Base-by-base conservation (phyloP, 92 coral and sea anemone species). In the Palythoa grandis region DNA sequence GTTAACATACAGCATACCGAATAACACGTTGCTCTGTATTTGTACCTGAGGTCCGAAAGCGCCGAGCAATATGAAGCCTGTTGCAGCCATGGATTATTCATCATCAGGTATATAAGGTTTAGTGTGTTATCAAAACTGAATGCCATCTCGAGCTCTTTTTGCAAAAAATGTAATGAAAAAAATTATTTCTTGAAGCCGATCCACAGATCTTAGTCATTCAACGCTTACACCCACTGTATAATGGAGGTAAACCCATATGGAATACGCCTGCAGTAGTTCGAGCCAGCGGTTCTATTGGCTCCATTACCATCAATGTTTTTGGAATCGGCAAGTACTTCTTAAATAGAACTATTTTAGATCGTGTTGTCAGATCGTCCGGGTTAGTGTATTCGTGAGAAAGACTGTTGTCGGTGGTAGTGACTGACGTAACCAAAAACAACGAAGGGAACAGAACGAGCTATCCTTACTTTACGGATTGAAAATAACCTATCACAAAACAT, bases 191-290 rank as follows among this genome's bases (percentile, higher is more conserved):
- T 43, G 13, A 80, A 91, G 93, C 48, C 29, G 79, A 87, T 38
- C 98, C 98, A 52, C 95, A 92, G 67, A 86, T 94, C 39, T 70
- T 94, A 22, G 93, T 92, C 19, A 86, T 92, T 82, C 95, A 94
- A 75, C 83, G 93, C 12, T 79, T 94, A 3, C 90, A 94, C 69
- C 92, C 80, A 0, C 56, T 88, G 37, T 90, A 92, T 53, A 93
- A 94, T 68, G 98, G 98, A n/a, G 98, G 98, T 22, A 87, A 75
- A 56, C 93, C 92, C 7, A 57, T 94, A 2, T 94, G 95, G 95
- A 83, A 75, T 57, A 89, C 77, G 76, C 98, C 98, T 16, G 95
- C 98, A 66, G 79, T 89, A 72, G 86, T 94, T 38, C 83, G 89
- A 70, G 92, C 89, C 82, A 92, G 92, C 87, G 95, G 98, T 67